Percentiles rank a stretch among this genome's conserved stretches.
Evolutionary conservation across 2,113 vertebrate species (phyloP).

Genomic region (Varanus komodoensis): DNA sequence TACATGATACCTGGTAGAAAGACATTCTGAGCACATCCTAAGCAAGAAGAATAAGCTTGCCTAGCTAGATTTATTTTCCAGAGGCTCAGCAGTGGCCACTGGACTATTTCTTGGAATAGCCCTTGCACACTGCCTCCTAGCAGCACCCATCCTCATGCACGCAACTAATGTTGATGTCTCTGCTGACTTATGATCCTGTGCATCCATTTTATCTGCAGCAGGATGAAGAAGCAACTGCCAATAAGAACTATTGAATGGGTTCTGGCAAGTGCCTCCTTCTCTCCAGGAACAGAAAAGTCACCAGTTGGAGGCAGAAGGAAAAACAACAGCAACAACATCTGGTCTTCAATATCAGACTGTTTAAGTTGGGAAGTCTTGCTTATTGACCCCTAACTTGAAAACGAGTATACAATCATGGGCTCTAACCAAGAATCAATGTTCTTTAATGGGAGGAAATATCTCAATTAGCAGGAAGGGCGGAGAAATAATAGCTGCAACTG

Average conservation of each 20-base stretch:
- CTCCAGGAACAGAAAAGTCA: neutral
- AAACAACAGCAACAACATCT: neutral
- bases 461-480: neutral
- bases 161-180: neutral
- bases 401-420: neutral
- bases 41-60: neutral
- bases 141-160: neutral
- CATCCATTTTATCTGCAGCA: neutral
- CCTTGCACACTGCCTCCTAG: neutral
- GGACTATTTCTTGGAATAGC: neutral
- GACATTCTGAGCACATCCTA: neutral
- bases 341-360: neutral
- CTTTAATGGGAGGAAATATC: neutral
- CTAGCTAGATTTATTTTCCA: neutral
- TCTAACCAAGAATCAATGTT: neutral
- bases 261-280: neutral
- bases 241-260: neutral
- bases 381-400: neutral
- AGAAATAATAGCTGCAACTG: too few species aligned
- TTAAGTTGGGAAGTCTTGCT: neutral
- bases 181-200: neutral
- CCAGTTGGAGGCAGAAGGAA: neutral
- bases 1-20: conserved; percentile 32
- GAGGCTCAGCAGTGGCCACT: neutral
- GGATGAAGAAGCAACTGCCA: neutral